Conservation (phyloP, 2,113 vertebrate species). For the Zapus hudsonius region DNA sequence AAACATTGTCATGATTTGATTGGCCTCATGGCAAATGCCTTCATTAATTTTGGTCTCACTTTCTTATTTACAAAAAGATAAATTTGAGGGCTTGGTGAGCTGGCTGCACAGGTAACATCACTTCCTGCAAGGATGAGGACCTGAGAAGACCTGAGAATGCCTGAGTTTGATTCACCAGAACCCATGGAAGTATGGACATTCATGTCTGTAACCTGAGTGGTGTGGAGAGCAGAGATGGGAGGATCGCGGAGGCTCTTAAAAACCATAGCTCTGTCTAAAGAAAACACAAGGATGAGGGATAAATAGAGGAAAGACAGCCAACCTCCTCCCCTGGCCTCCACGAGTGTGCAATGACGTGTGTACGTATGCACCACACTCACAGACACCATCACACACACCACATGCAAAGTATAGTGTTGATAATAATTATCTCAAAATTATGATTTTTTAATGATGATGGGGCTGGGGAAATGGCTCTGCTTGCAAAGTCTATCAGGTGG, state of each 20-base stretch:
- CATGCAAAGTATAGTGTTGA: background rate
- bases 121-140: too few relatives aligned
- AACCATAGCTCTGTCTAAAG: too few relatives aligned
- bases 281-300: too few relatives aligned
- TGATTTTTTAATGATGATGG: too few relatives aligned
- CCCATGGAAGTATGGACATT: background rate
- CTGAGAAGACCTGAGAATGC: too few relatives aligned
- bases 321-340: too few relatives aligned
- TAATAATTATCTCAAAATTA: slow-evolving; percentile 13
- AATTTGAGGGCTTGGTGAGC: background rate
- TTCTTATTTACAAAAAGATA: background rate
- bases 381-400: background rate
- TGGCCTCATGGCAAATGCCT: background rate
- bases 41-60: slow-evolving; percentile 11
- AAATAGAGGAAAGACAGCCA: background rate
- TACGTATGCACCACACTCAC: too few relatives aligned
- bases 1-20: background rate
- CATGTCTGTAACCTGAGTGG: background rate
- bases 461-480: too few relatives aligned
- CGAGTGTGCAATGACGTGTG: too few relatives aligned
- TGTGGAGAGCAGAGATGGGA: too few relatives aligned
- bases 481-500: too few relatives aligned
- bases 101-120: background rate
- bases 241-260: too few relatives aligned
- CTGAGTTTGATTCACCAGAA: background rate